Conservation (phyloP, 1,140 invertebrate species). For the Globodera rostochiensis region DNA sequence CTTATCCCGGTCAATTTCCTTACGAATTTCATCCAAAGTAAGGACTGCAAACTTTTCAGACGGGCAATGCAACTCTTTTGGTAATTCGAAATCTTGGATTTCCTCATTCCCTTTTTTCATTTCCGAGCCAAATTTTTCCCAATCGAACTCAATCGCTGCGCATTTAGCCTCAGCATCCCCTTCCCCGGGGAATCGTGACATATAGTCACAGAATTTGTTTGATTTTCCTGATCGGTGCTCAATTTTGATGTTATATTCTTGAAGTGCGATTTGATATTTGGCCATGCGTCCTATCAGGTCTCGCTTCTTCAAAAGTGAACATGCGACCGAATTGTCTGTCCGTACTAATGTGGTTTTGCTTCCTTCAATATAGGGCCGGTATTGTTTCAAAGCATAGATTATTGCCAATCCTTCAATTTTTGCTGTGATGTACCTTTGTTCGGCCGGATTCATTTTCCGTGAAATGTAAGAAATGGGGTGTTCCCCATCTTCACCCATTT, state of each 20-base stretch:
- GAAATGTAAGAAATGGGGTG: too few relatives aligned
- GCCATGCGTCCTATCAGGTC: conserved; percentile 26
- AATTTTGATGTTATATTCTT: conserved; percentile 25
- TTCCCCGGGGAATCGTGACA: conserved; percentile 18
- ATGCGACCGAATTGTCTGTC: conserved; percentile 24
- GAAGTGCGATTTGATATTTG: conserved; percentile 29
- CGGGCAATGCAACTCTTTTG: conserved; percentile 3
- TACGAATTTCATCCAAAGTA: background rate
- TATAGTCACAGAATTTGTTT: too few relatives aligned
- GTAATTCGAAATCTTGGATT: conserved; percentile 9
- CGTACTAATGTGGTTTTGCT: background rate
- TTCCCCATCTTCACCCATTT: too few relatives aligned
- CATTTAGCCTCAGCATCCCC: background rate
- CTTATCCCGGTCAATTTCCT: background rate
- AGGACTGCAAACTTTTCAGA: background rate
- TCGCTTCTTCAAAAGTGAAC: conserved; percentile 14
- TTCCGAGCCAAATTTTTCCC: background rate
- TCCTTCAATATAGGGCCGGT: conserved; percentile 22
- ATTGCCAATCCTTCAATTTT: too few relatives aligned
- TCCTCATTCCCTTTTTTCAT: background rate
- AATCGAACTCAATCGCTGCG: background rate
- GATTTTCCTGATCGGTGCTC: conserved; percentile 20
- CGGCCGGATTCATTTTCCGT: too few relatives aligned
- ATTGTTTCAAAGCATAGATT: conserved; percentile 29
- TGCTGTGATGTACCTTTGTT: too few relatives aligned